Conservation (phyloP, 2,113 vertebrate genomes). For the Ailurus styani region DNA sequence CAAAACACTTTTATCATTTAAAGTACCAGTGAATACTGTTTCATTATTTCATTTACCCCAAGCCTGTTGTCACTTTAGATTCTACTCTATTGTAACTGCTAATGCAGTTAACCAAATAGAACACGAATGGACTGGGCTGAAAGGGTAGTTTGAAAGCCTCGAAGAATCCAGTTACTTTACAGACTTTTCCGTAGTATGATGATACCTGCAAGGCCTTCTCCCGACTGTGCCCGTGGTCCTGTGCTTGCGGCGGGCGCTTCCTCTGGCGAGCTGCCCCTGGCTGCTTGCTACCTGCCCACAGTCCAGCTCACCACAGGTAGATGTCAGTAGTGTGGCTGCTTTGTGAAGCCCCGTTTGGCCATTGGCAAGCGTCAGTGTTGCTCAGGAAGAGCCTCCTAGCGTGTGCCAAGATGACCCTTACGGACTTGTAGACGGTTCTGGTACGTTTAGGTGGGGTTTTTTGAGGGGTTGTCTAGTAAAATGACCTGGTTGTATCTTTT, state of each 20-base stretch:
- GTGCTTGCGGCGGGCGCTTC: not conserved
- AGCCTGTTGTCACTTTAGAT: not conserved
- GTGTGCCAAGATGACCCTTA: rapidly evolving
- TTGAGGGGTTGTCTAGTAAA: not conserved
- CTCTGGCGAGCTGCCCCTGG: rapidly evolving
- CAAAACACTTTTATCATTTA: not conserved
- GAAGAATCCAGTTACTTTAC: not conserved
- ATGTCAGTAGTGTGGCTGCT: not conserved
- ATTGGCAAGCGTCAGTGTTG: not conserved
- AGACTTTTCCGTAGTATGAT: rapidly evolving
- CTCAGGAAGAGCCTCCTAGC: not conserved
- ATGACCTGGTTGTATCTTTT: not conserved
- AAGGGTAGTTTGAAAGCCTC: not conserved
- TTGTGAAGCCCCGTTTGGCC: not conserved
- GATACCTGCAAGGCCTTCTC: not conserved
- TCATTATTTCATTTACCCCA: not conserved
- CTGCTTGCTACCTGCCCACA: not conserved
- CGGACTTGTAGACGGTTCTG: not conserved
- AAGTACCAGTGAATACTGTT: not conserved
- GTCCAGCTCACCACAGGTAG: not conserved
- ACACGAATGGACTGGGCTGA: rapidly evolving
- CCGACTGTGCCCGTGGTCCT: not conserved
- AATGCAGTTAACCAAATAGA: not conserved
- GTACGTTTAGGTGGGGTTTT: not conserved
- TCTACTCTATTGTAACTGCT: not conserved